phyloP scores from a whole-genome alignment of 2,888 invertebrate species.

The Criorhina ranunculi region DNA sequence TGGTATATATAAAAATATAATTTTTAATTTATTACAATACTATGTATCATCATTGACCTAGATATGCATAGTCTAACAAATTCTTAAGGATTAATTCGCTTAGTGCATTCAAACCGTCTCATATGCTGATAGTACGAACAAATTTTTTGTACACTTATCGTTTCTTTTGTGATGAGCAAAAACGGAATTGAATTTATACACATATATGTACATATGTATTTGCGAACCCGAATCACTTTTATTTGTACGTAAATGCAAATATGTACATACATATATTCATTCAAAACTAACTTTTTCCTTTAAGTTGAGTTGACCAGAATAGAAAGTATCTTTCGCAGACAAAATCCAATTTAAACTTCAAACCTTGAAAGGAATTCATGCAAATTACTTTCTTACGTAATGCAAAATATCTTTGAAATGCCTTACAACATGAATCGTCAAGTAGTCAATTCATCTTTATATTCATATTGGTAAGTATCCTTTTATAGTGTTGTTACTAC shows the following conservation, averaged over 20 bases:
- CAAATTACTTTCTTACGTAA: slow-evolving; percentile 28
- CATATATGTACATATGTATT: too few species aligned
- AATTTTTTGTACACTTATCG: too few species aligned
- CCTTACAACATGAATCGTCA: slow-evolving; percentile 30
- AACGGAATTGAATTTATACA: too few species aligned
- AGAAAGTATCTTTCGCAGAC: background rate
- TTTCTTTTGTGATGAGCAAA: too few species aligned
- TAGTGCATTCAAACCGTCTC: too few species aligned
- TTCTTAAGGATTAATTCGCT: too few species aligned
- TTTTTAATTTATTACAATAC: too few species aligned
- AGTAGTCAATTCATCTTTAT: slow-evolving; percentile 35
- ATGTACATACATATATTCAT: background rate
- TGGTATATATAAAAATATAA: too few species aligned
- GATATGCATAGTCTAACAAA: too few species aligned
- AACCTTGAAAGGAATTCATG: slow-evolving; percentile 15
- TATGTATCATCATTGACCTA: too few species aligned
- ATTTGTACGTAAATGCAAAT: background rate
- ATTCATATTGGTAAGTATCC: slow-evolving; percentile 43
- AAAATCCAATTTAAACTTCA: slow-evolving; percentile 18
- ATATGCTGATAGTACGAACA: too few species aligned
- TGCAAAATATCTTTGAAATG: slow-evolving; percentile 30
- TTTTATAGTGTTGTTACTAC: slow-evolving; percentile 26
- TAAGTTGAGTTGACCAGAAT: background rate
- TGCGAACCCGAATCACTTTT: too few species aligned
- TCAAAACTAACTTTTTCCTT: background rate